Base-by-base conservation (phyloP, 2,113 vertebrate species). In the Dasyprocta punctata region DNA sequence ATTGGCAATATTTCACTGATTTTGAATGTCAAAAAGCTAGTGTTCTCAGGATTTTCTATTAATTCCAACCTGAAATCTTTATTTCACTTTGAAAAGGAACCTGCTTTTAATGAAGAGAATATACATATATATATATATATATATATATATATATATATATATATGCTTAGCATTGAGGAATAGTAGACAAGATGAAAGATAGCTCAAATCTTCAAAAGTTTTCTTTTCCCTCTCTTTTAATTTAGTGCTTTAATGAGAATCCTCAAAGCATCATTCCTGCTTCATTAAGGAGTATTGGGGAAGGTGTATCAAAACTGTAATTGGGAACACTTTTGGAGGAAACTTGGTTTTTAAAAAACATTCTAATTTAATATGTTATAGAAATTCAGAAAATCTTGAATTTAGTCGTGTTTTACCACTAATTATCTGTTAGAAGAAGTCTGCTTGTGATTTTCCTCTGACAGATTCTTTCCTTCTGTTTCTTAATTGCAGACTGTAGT, bases 371-470 rank as follows among this genome's bases (percentile, higher is more conserved):
- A 52, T 30, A 52, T 6, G 33, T 3, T 44, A 71, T 86, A 49
- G 44, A 17, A 33, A 78, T 22, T 61, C 0, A 0, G 12, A n/a
- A 80, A 87, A 86, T 60, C n/a, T 85, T 87, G 47, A 6, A 65
- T 80, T 10, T 87, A 63, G 84, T 36, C 36, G 36, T 92, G 67
- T 87, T 96, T 96, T 97, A 47, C 14, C 33, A 36, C 49, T 96
- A 97, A 95, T 89, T 95, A 91, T 61, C 69, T 94, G 44, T 26
- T 67, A 54, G 49, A 93, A 92, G 33, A 63, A 36, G 22, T 71
- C 86, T 9, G 7, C 24, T 52, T 69, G 69, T 58, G 28, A 86
- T 89, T 44, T 71, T 52, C 44, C n/a, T 83, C 61, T 94, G 58
- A 78, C 16, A 52, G 81, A 47, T 9, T 81, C 63, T 82, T 63